A percentile compares a stretch with the other conserved stretches of the same genome.
phyloP scores from a whole-genome alignment of 2,797 vertebrate species.

The Sebastes hopkinsi region DNA sequence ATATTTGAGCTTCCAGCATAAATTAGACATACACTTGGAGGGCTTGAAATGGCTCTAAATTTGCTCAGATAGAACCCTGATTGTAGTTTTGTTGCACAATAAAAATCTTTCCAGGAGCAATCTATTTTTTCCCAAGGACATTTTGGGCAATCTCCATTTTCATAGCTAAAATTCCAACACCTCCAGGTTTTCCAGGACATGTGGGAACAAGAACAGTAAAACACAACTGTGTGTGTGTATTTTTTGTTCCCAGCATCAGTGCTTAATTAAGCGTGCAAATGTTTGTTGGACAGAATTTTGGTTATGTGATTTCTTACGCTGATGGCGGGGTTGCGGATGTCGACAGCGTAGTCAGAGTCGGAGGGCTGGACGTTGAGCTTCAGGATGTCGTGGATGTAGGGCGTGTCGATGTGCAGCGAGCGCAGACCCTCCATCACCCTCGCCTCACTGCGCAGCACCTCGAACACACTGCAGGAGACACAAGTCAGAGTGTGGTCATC shows the following conservation, averaged over 20 bases:
- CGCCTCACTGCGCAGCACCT: constrained; percentile 92
- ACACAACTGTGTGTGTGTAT: neutral
- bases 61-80: neutral
- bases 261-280: neutral
- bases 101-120: neutral
- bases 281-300: neutral
- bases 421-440: constrained; percentile 96
- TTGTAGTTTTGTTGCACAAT: neutral
- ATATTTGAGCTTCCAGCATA: no score
- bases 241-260: neutral
- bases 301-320: constrained; percentile 79
- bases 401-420: constrained; percentile 90
- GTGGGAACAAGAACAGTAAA: neutral
- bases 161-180: neutral
- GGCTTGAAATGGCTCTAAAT: no score
- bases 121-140: neutral
- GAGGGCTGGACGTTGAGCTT: constrained; percentile 94
- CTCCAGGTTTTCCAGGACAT: neutral
- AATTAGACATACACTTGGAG: no score
- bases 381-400: constrained; percentile 91
- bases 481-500: neutral
- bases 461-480: constrained; percentile 85
- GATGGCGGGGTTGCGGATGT: constrained; percentile 92
- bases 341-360: constrained; percentile 94
- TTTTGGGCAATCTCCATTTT: neutral